phyloP scores from a whole-genome alignment of 2,113 vertebrate genomes.

The Poeciliopsis turrubarensis region DNA sequence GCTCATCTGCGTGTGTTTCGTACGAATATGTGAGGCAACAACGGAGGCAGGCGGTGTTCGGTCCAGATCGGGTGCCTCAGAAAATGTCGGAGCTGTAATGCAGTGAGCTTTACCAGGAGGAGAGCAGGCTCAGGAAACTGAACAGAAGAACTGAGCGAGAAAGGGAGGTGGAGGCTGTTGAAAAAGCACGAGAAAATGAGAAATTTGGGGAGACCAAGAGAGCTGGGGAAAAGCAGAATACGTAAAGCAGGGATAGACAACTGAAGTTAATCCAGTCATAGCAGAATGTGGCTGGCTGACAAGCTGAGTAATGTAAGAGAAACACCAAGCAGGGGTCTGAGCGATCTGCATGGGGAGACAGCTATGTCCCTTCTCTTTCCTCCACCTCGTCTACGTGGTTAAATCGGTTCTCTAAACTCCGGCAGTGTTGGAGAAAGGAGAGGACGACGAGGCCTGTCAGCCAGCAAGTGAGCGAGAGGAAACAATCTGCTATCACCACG shows the following conservation, averaged over 20 bases:
- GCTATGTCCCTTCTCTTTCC: slow-evolving; percentile 48
- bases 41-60: slow-evolving; percentile 44
- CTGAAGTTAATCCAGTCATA: slow-evolving; percentile 59
- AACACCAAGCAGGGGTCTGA: slow-evolving; percentile 57
- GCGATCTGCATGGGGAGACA: slow-evolving; percentile 51
- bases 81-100: slow-evolving; percentile 47
- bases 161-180: slow-evolving; percentile 53
- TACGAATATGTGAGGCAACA: slow-evolving; percentile 53
- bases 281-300: slow-evolving; percentile 30
- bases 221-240: slow-evolving; percentile 36
- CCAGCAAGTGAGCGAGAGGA: slow-evolving; percentile 40
- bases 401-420: slow-evolving; percentile 57
- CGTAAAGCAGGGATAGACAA: slow-evolving; percentile 43
- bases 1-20: slow-evolving; percentile 55
- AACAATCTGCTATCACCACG: slow-evolving; percentile 26
- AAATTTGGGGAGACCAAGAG: slow-evolving; percentile 40
- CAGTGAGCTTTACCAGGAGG: slow-evolving; percentile 48
- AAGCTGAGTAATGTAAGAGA: slow-evolving; percentile 50
- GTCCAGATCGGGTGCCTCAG: slow-evolving; percentile 48
- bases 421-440: slow-evolving; percentile 52
- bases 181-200: slow-evolving; percentile 50
- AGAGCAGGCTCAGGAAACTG: slow-evolving; percentile 56
- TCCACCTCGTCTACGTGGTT: slow-evolving; percentile 41
- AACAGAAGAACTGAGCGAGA: slow-evolving; percentile 54
- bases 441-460: slow-evolving; percentile 56